Base-by-base conservation (phyloP, 2,797 vertebrate genomes). In the Capromys pilorides region DNA sequence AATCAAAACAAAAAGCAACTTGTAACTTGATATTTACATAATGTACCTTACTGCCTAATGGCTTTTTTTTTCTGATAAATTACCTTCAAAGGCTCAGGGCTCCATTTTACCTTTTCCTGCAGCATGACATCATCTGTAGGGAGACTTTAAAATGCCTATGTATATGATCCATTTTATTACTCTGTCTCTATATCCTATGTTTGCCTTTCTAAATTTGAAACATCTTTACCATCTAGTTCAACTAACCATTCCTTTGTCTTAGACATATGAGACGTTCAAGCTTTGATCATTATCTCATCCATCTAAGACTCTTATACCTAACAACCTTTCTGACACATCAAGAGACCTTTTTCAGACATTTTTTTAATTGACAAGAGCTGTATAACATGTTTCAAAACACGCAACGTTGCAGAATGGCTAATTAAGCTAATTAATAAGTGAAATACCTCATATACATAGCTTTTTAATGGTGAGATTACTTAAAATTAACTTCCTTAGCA, bases 291-390 rank as follows among this genome's bases (percentile, higher is more conserved):
- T 51, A 49, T 61, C 12, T 73, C 57, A 61, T 36, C 33, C 31
- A 51, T 79, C 1, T 13, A 67, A 91, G n/a, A 69, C 45, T 61
- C 57, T 77, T 51, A 90, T 14, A 73, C 69, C 19, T 2, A 86
- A 69, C 61, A 33, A n/a, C 36, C 36, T 67, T 84, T 93, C 19
- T 90, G 66, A 92, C 31, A 54, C 49, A 79, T 54, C 6, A 77
- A 86, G 59, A 90, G 36, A 33, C 18, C n/a, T 87, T 67, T 69
- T 62, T 61, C 71, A 75, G 87, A 24, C 36, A 84, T 71, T 33
- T 86, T 91, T 82, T 83, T 73, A 61, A n/a, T 62, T 71, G 9
- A 67, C 90, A 95, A 33, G 49, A 79, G 54, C 5, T n/a, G 54
- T 61, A 6, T 36, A 89, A 9, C 41, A 90, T 73, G 77, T 83